A percentile compares a stretch with the other conserved stretches of the same genome.
These are phyloP conservation scores for Diaprepes abbreviatus DNA, from an alignment of 2,888 invertebrate genomes.

Conservation along the genomic window DNA sequence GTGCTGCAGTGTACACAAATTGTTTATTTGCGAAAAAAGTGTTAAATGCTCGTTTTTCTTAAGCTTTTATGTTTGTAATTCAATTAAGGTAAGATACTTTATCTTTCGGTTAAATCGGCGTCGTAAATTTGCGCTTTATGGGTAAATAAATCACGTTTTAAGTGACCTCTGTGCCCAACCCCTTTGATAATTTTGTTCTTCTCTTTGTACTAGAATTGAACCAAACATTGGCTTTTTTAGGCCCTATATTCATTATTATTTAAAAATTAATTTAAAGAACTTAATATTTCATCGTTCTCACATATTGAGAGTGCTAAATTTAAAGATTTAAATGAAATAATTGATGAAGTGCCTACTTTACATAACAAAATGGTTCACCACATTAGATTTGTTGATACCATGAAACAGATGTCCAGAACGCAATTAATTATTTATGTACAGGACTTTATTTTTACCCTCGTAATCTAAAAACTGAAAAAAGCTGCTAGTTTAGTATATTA, in stretches of 20 bases:
- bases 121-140: not conserved
- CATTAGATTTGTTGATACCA: not conserved
- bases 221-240: not conserved
- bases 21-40: slow-evolving; percentile 34
- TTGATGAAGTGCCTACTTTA: not conserved
- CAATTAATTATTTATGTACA: not conserved
- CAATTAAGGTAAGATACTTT: slow-evolving; percentile 17
- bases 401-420: not conserved
- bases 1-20: slow-evolving; percentile 36
- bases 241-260: not conserved
- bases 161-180: slow-evolving; percentile 45
- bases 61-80: not conserved
- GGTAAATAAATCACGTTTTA: not conserved
- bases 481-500: too few species aligned
- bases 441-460: too few species aligned
- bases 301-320: not conserved
- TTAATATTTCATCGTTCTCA: not conserved
- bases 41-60: not conserved
- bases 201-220: slow-evolving; percentile 33
- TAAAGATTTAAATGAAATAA: not conserved
- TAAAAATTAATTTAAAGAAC: not conserved
- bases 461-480: too few species aligned
- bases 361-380: slow-evolving; percentile 15
- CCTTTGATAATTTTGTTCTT: slow-evolving; percentile 35
- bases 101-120: not conserved